Base-by-base conservation (phyloP, 2,797 vertebrate genomes). In the Enteromius fasciolatus region DNA sequence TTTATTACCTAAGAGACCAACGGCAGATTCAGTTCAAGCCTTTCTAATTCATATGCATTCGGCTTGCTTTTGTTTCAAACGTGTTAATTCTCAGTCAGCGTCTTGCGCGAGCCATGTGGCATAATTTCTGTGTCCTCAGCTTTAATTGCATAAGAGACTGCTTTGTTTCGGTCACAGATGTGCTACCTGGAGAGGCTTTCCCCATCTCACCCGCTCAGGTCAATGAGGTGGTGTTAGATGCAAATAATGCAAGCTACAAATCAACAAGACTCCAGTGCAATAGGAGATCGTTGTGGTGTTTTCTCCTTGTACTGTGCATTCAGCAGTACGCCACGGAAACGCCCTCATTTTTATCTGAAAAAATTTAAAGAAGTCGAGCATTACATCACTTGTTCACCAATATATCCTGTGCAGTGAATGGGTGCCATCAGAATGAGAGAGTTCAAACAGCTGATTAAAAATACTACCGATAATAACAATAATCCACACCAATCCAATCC, bases 141-240 rank as follows among this genome's bases (percentile, higher is more conserved):
- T 36, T 73, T 36, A 73, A 54, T 74, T 74, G 48, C 28, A 8
- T 36, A 36, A 54, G 48, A 36, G 48, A 52, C 39, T 4, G 57
- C 25, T 44, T 77, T 23, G 63, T 67, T 67, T 66, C 8, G 5
- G 12, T 78, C n/a, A 33, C 28, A 50, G 67, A 69, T 17, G 59
- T 63, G 48, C 28, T 61, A 9, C 17, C 68, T 31, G 6, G 14
- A 52, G n/a, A 52, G 64, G 64, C 41, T 64, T 78, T 70, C 44
- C 5, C 9, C 20, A 17, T 20, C 46, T 33, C 23, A 23, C 46
- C 59, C 8, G 23, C 68, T 66, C 54, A 31, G 36, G 33, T 52
- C 78, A 76, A 72, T 39, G 69, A 50, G 52, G 31, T 82, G 54
- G 17, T 12, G 14, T 25, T 36, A 67, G 31, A 84, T 82, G 80